phyloP scores from a whole-genome alignment of 2,797 vertebrate species.

The Cuniculus paca region DNA sequence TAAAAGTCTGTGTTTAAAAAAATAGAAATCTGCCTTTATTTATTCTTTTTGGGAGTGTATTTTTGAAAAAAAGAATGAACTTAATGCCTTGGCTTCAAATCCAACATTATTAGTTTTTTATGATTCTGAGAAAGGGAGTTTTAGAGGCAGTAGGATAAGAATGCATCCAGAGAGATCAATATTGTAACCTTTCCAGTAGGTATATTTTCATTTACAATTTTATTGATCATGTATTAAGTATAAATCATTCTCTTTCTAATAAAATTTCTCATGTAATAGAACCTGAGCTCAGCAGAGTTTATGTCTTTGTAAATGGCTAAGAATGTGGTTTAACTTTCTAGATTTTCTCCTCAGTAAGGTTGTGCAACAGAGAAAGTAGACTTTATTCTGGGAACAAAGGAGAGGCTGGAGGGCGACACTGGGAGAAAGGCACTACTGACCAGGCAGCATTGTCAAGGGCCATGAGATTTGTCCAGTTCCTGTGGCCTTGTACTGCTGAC shows the following conservation, averaged over 20 bases:
- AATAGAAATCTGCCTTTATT: neutral
- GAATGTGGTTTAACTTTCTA: neutral
- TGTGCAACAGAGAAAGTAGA: neutral
- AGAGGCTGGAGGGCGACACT: neutral
- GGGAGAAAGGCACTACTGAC: neutral
- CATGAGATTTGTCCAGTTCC: neutral
- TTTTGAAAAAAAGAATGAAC: neutral
- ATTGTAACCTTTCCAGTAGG: constrained; percentile 43
- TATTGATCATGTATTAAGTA: neutral
- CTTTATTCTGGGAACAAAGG: neutral
- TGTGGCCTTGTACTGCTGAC: neutral
- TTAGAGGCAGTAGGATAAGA: constrained; percentile 29
- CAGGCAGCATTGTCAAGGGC: neutral
- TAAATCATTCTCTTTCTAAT: neutral
- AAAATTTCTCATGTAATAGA: neutral
- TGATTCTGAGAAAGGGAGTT: constrained; percentile 30
- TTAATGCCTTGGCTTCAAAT: neutral
- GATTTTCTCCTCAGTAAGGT: neutral
- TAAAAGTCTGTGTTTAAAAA: neutral
- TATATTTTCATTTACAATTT: constrained; percentile 46
- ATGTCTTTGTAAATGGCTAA: neutral
- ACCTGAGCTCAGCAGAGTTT: neutral
- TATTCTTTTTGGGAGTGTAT: neutral
- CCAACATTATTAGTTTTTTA: neutral
- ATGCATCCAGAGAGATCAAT: neutral